A percentile compares a stretch with the other conserved stretches of the same genome.
Conservation (phyloP, 2,797 vertebrate species). For the Dryobates pubescens region DNA sequence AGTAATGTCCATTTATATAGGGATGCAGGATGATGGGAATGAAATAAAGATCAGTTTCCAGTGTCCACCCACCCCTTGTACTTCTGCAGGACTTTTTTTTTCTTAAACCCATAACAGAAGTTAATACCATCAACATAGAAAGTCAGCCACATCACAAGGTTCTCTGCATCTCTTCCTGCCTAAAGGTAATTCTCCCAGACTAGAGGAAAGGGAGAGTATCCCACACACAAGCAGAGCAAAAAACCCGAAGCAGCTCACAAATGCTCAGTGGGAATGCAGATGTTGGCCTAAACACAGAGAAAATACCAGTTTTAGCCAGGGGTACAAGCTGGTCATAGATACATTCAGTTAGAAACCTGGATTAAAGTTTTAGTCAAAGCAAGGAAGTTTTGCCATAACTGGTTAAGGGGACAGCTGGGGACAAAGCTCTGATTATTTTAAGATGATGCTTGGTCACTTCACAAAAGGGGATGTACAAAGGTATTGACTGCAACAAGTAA, state of each 20-base stretch:
- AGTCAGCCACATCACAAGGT: background rate
- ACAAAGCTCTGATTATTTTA: background rate
- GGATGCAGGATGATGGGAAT: no score
- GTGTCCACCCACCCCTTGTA: no score
- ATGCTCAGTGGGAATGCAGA: background rate
- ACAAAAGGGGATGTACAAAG: background rate
- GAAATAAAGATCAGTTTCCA: no score
- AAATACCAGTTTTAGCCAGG: background rate
- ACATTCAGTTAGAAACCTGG: background rate
- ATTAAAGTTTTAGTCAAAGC: background rate
- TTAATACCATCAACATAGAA: background rate
- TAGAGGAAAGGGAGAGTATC: background rate
- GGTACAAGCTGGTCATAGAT: background rate
- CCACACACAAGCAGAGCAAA: fast-evolving
- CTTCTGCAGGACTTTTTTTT: no score
- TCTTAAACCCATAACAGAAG: no score
- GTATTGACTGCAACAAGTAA: background rate
- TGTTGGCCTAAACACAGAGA: background rate
- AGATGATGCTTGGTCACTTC: background rate
- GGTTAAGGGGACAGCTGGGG: background rate
- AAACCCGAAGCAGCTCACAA: background rate
- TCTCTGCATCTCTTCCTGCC: background rate
- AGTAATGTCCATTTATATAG: no score
- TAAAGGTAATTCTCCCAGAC: background rate
- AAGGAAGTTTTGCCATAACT: background rate